Base-by-base conservation (phyloP, 2,797 vertebrate species). In the Falco novaeseelandiae region DNA sequence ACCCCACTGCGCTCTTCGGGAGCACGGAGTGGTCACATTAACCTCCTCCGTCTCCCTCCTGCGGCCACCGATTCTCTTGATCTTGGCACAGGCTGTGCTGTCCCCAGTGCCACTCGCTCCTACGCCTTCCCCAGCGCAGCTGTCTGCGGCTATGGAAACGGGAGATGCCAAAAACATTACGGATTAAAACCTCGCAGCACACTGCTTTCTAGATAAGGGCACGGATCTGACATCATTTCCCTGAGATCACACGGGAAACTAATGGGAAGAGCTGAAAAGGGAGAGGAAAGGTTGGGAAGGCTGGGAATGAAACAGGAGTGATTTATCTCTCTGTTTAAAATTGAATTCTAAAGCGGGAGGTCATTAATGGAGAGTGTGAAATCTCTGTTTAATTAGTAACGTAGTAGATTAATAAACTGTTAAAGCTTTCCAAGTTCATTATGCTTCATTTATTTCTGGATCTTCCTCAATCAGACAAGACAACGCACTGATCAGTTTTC, bases 331-430 rank as follows among this genome's bases (percentile, higher is more conserved):
- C 55, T 0, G 2, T 67, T 62, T 62, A 44, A 95, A 93, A 76
- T 44, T 0, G 8, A 73, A 42, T 90, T 89, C 34, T 34, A 36
- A 86, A 34, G 14, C 6, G 2, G 80, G 61, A 81, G 51, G 65
- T 89, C 58, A 30, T 81, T 74, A 77, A 79, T 70, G 66, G 44
- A 72, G 67, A 63, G 87, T 63, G 82, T 85, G 93, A 93, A 88
- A 88, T 70, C 71, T 87, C 89, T 67, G 72, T 86, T 74, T 90
- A 89, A 89, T 95, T 93, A 83, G 67, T 58, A 83, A 30, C 69
- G 8, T 20, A 54, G 83, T 42, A 65, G 76, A 83, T 86, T 65
- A 92, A 91, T 83, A 57, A 89, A 59, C 72, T 58, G 26, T 76
- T 92, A 83, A 67, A 82, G 42, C 88, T 82, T 82, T 78, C 71